These are phyloP conservation scores for Frankliniella intonsa DNA, from an alignment of 2,888 invertebrate species.

Conservation along the genomic window DNA sequence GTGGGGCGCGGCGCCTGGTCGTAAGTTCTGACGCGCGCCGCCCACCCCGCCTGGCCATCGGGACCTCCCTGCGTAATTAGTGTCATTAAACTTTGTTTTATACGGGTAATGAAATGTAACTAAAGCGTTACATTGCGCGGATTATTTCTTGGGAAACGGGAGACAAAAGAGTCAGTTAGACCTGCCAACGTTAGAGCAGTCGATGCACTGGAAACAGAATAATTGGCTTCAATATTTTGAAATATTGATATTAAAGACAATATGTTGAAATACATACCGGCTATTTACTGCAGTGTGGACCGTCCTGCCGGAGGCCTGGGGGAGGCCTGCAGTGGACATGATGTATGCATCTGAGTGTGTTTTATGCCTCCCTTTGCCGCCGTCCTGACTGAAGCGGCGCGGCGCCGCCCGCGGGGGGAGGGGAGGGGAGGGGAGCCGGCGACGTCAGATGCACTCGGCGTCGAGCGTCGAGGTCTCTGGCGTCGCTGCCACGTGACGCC, in stretches of 20 bases:
- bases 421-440: background rate
- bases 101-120: constrained; percentile 16
- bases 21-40: background rate
- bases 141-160: background rate
- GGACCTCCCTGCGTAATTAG: constrained; percentile 5
- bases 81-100: constrained; percentile 23
- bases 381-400: background rate
- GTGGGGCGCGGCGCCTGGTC: background rate
- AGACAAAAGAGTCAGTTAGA: too few relatives aligned
- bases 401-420: background rate
- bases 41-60: background rate
- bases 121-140: constrained; percentile 4
- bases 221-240: too few relatives aligned
- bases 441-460: constrained; percentile 23
- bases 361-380: too few relatives aligned
- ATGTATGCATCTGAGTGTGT: too few relatives aligned
- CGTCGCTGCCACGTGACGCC: background rate
- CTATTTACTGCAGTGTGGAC: too few relatives aligned
- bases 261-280: too few relatives aligned
- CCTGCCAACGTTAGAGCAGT: too few relatives aligned
- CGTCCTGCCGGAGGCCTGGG: too few relatives aligned
- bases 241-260: too few relatives aligned
- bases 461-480: background rate
- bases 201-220: too few relatives aligned
- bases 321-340: too few relatives aligned